phyloP scores from a whole-genome alignment of 2,797 vertebrate genomes.

The Cynodonichthys magdalenae region DNA sequence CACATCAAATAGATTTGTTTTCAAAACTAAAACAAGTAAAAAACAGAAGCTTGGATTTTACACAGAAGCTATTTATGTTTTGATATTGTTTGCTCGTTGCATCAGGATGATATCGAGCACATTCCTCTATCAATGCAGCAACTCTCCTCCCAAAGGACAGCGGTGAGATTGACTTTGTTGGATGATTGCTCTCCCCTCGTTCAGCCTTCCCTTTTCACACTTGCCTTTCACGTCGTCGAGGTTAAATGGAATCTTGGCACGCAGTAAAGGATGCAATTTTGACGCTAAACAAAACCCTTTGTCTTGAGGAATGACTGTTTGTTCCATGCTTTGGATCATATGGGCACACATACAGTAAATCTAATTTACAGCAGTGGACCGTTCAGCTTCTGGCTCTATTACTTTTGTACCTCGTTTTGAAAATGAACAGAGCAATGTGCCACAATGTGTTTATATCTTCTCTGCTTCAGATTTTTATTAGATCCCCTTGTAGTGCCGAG shows the following conservation, averaged over 20 bases:
- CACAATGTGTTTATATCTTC: conserved; percentile 20
- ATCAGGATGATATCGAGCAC: conserved; percentile 32
- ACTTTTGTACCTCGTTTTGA: conserved; percentile 30
- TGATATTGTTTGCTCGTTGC: conserved; percentile 17
- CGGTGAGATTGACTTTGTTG: conserved; percentile 45
- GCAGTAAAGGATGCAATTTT: conserved; percentile 48
- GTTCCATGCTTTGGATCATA: conserved; percentile 27
- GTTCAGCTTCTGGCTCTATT: conserved; percentile 23
- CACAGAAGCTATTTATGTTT: conserved; percentile 2
- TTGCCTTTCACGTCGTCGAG: conserved; percentile 55
- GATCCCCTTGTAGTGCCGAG: conserved; percentile 30
- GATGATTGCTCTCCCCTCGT: conserved; percentile 55
- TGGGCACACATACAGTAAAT: conserved; percentile 2
- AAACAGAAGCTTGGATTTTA: conserved; percentile 11
- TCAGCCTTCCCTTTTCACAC: conserved; percentile 55
- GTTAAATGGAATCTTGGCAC: conserved; percentile 62
- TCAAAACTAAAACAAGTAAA: no score
- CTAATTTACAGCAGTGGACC: conserved; percentile 26
- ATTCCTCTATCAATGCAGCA: conserved; percentile 18
- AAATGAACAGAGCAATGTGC: conserved; percentile 30
- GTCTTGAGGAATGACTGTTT: conserved; percentile 41
- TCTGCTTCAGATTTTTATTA: conserved; percentile 55
- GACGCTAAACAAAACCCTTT: conserved; percentile 65
- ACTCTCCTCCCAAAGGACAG: conserved; percentile 44
- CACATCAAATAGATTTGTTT: no score